Evolutionary conservation across 2,113 vertebrate genomes (phyloP).

Genomic region (Gallinago paraguaiae): DNA sequence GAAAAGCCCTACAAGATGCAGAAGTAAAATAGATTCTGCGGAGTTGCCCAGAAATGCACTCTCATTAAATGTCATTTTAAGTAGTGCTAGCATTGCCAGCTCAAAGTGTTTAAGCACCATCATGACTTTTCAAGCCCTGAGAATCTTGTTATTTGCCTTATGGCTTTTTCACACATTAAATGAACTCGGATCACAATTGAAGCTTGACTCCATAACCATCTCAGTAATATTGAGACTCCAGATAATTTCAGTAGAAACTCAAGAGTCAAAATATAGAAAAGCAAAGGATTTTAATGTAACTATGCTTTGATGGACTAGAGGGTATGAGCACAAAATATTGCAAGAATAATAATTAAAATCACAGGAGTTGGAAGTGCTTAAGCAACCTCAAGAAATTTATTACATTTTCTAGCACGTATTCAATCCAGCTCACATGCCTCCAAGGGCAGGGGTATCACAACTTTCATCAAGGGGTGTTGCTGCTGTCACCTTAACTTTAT

Average conservation of each 20-base stretch:
- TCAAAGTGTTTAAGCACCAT: slow-evolving; percentile 29
- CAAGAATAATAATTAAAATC: slow-evolving; percentile 36
- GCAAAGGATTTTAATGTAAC: background rate
- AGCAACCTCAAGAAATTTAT: background rate
- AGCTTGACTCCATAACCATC: slow-evolving; percentile 19
- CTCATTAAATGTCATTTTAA: slow-evolving; percentile 60
- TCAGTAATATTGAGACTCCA: background rate
- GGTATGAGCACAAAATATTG: background rate
- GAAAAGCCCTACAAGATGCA: background rate
- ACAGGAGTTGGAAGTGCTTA: background rate
- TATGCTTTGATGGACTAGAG: background rate
- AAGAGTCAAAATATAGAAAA: background rate
- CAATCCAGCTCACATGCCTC: background rate
- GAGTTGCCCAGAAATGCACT: slow-evolving; percentile 42
- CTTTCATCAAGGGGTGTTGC: background rate
- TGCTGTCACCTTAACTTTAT: background rate
- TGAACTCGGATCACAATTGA: slow-evolving; percentile 39
- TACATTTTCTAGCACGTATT: background rate
- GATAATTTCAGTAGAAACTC: background rate
- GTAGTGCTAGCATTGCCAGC: slow-evolving; percentile 14
- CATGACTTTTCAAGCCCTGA: slow-evolving; percentile 49
- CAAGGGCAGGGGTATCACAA: slow-evolving; percentile 1
- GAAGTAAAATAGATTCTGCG: slow-evolving; percentile 39
- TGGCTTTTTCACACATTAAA: slow-evolving; percentile 61
- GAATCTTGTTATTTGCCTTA: slow-evolving; percentile 57